A percentile compares a stretch with the other conserved stretches of the same genome.
These are phyloP conservation scores for Pollicipes pollicipes DNA, from an alignment of 1,140 invertebrate species.

Conservation along the genomic window DNA sequence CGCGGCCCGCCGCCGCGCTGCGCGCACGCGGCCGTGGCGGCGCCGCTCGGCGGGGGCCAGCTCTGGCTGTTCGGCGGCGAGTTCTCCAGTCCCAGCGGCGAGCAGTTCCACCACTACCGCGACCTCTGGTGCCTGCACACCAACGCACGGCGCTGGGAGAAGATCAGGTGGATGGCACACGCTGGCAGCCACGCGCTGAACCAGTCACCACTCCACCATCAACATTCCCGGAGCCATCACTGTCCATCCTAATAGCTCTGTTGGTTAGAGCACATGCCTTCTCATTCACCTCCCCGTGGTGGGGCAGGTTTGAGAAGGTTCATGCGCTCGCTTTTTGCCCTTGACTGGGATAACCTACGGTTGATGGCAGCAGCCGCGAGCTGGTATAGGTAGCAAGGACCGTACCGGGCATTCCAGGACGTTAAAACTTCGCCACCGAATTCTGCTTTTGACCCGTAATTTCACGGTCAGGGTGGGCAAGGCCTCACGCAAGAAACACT, in stretches of 20 bases:
- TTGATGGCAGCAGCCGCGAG: too few species aligned
- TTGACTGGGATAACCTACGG: too few species aligned
- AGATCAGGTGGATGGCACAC: conserved; percentile 38
- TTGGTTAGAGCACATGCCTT: too few species aligned
- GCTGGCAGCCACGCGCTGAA: background rate
- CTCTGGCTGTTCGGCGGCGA: conserved; percentile 75
- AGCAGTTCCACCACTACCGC: conserved; percentile 84
- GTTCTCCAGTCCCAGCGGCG: conserved; percentile 70
- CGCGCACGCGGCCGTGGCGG: conserved; percentile 27
- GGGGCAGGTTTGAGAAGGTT: too few species aligned
- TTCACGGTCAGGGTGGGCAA: too few species aligned
- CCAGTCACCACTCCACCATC: background rate
- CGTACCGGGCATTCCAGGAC: too few species aligned
- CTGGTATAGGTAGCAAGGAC: too few species aligned
- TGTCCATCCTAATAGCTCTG: background rate
- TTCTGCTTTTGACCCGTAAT: too few species aligned
- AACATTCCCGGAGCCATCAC: background rate
- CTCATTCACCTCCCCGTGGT: too few species aligned
- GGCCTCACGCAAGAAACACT: too few species aligned
- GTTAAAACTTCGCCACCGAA: too few species aligned
- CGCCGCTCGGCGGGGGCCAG: conserved; percentile 54
- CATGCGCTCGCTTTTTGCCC: background rate
- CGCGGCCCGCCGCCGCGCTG: background rate
- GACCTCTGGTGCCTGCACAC: conserved; percentile 76
- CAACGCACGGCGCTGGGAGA: conserved; percentile 68